phyloP scores from a whole-genome alignment of 2,113 vertebrate genomes.

The Lagenorhynchus albirostris region DNA sequence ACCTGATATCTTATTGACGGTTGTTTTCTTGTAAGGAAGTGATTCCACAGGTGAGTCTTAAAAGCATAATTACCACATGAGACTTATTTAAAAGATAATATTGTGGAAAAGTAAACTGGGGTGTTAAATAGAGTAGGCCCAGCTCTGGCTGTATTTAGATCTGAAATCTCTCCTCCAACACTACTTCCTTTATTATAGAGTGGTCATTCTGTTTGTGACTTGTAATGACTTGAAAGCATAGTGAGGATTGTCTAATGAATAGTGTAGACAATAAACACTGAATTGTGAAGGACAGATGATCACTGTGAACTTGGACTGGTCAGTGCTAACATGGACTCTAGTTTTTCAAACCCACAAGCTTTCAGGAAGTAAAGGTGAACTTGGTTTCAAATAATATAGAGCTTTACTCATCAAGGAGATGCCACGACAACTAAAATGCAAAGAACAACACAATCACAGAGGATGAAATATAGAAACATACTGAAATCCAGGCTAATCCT shows the following conservation, averaged over 20 bases:
- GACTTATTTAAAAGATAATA: background rate
- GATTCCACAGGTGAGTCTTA: background rate
- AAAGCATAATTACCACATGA: background rate
- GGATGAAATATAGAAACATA: background rate
- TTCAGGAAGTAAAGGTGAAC: background rate
- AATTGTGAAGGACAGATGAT: background rate
- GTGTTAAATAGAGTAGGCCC: background rate
- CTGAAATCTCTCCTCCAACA: background rate
- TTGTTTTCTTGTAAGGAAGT: background rate
- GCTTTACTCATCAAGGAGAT: background rate
- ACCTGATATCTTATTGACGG: background rate
- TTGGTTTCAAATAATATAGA: background rate
- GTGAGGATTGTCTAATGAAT: background rate
- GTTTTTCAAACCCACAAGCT: background rate
- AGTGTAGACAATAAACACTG: background rate
- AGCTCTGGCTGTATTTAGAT: background rate
- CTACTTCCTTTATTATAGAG: background rate
- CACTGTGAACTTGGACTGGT: background rate
- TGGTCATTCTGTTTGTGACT: background rate
- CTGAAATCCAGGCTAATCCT: no score
- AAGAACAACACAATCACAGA: background rate
- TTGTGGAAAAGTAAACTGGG: background rate
- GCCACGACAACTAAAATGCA: background rate
- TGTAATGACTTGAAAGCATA: background rate
- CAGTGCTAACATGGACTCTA: no score